Conservation (phyloP, 2,888 invertebrate species). For the Eucriotettix oculatus region DNA sequence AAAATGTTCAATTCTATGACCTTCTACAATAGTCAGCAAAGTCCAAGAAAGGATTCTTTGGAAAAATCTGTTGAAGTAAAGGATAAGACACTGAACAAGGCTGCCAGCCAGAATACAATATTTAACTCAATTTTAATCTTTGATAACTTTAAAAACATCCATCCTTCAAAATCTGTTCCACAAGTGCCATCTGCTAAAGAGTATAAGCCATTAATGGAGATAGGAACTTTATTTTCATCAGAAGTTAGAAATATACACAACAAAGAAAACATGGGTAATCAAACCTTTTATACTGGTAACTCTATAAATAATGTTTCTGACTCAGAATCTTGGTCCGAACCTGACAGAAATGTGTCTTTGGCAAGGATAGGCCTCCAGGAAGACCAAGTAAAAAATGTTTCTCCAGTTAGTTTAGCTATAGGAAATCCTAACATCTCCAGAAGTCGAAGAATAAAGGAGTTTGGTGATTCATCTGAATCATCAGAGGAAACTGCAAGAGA, state of each 20-base stretch:
- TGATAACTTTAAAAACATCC: not conserved
- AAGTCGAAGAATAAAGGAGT: not conserved
- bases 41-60: not conserved
- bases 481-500: slow-evolving; percentile 11
- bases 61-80: not conserved
- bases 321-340: slow-evolving; percentile 78
- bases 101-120: not conserved
- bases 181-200: not conserved
- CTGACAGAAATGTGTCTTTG: slow-evolving; percentile 63
- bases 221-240: not conserved
- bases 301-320: slow-evolving; percentile 33
- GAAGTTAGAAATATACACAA: not conserved
- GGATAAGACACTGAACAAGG: not conserved
- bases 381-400: not conserved
- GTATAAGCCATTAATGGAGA: too few species aligned
- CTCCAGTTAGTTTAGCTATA: not conserved
- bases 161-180: not conserved
- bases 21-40: slow-evolving; percentile 4
- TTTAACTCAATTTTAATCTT: too few species aligned
- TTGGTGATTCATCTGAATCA: slow-evolving; percentile 10
- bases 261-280: not conserved
- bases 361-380: slow-evolving; percentile 48
- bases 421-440: not conserved
- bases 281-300: not conserved
- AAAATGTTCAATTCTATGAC: slow-evolving; percentile 2